Percentiles rank a stretch among this genome's conserved stretches.
Evolutionary conservation across 2,797 vertebrate genomes (phyloP).

Genomic region (Lithobates sylvaticus): DNA sequence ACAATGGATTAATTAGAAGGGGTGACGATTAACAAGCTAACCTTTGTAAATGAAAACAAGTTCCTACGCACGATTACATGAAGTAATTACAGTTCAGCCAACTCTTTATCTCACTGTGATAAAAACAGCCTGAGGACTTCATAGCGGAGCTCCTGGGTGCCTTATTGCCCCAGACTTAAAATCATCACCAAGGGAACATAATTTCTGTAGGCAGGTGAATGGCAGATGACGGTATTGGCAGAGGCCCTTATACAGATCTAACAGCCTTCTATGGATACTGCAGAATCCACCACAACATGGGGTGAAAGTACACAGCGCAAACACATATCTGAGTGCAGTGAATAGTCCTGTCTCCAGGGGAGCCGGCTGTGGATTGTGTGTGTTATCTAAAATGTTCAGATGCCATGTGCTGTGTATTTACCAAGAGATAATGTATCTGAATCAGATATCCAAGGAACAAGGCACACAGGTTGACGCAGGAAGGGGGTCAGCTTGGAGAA

Average conservation of each 20-base stretch:
- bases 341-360: slow-evolving; percentile 27
- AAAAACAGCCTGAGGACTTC: slow-evolving; percentile 8
- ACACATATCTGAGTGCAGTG: background rate
- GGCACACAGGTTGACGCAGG: background rate
- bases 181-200: background rate
- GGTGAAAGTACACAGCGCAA: background rate
- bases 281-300: background rate
- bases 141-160: background rate
- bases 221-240: background rate
- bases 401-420: slow-evolving; percentile 14
- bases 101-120: background rate
- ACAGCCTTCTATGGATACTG: slow-evolving; percentile 2
- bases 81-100: slow-evolving; percentile 11
- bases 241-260: background rate
- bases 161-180: background rate
- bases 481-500: background rate
- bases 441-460: background rate
- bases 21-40: slow-evolving; percentile 4
- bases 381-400: slow-evolving; percentile 28
- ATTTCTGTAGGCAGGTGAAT: slow-evolving; percentile 1
- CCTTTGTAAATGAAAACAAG: background rate
- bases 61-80: background rate
- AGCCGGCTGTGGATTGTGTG: slow-evolving; percentile 16
- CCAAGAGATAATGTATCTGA: slow-evolving; percentile 25
- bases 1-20: slow-evolving; percentile 22